Conservation (phyloP, 2,113 vertebrate species). For the Oryzias curvinotus region DNA sequence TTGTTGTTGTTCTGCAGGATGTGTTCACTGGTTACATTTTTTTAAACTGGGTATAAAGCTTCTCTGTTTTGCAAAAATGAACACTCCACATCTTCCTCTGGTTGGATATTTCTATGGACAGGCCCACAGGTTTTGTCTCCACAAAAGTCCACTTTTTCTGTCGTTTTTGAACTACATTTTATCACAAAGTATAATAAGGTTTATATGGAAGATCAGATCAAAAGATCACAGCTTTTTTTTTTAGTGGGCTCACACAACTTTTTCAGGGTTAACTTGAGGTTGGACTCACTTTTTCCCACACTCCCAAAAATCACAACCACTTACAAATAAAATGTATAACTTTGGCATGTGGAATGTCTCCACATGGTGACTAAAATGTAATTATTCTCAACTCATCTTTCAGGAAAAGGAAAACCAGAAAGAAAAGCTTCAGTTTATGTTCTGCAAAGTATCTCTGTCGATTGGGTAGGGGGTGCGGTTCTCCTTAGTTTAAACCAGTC, state of each 20-base stretch:
- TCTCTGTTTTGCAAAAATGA: conserved; percentile 59
- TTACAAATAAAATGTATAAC: too few species aligned
- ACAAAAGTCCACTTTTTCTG: conserved; percentile 1
- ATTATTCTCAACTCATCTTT: too few species aligned
- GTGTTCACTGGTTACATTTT: conserved; percentile 25
- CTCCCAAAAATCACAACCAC: too few species aligned
- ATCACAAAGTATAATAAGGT: too few species aligned
- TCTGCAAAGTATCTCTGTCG: not conserved
- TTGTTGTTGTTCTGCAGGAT: conserved; percentile 9
- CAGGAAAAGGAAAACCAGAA: too few species aligned
- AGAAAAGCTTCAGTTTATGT: not conserved
- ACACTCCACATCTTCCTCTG: conserved; percentile 46
- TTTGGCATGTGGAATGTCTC: too few species aligned
- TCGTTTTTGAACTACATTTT: not conserved
- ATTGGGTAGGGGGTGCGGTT: conserved; percentile 27
- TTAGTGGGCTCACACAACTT: too few species aligned
- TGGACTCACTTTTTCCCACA: too few species aligned
- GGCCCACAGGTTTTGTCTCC: conserved; percentile 3
- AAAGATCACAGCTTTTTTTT: too few species aligned
- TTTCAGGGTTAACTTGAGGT: too few species aligned
- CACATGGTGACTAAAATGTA: too few species aligned
- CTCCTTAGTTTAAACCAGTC: not conserved
- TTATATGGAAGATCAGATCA: too few species aligned
- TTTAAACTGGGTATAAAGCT: conserved; percentile 58
- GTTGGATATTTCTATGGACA: conserved; percentile 23